phyloP scores from a whole-genome alignment of 2,888 invertebrate genomes.

The Dynastes hyllus region DNA sequence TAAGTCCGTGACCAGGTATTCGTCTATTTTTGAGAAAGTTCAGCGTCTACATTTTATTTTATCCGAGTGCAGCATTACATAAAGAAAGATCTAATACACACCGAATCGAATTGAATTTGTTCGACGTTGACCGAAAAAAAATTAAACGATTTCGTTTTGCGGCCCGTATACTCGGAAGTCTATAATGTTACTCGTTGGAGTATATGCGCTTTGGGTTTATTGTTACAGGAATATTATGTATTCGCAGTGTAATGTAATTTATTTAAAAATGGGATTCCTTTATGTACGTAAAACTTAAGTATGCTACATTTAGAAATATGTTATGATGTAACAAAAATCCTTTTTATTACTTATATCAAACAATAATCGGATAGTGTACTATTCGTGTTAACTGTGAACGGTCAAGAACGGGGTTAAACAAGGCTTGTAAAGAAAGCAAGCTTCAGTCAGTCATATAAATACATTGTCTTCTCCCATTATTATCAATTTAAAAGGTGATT shows the following conservation, averaged over 20 bases:
- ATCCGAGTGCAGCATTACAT: conserved; percentile 40
- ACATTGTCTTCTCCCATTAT: not conserved
- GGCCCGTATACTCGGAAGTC: conserved; percentile 38
- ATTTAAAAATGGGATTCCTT: conserved; percentile 1
- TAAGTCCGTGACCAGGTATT: conserved; percentile 38
- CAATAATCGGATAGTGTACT: not conserved
- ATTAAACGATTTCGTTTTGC: conserved; percentile 48
- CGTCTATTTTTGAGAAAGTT: conserved; percentile 48
- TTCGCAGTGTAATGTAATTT: not conserved
- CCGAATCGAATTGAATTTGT: conserved; percentile 48
- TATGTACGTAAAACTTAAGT: not conserved
- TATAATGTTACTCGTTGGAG: conserved; percentile 16
- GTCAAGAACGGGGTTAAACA: not conserved
- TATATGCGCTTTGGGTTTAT: conserved; percentile 18
- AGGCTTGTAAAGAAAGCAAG: not conserved
- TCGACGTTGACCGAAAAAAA: conserved; percentile 45
- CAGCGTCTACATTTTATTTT: conserved; percentile 42
- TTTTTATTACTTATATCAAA: not conserved
- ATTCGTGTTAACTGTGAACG: not conserved
- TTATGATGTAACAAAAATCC: not conserved
- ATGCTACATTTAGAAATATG: not conserved
- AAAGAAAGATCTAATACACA: conserved; percentile 46
- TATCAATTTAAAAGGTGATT: not conserved
- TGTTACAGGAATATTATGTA: conserved; percentile 5
- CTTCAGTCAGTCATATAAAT: not conserved